These are phyloP conservation scores for Danio jaintianensis DNA, from an alignment of 2,797 vertebrate species.

Conservation along the genomic window DNA sequence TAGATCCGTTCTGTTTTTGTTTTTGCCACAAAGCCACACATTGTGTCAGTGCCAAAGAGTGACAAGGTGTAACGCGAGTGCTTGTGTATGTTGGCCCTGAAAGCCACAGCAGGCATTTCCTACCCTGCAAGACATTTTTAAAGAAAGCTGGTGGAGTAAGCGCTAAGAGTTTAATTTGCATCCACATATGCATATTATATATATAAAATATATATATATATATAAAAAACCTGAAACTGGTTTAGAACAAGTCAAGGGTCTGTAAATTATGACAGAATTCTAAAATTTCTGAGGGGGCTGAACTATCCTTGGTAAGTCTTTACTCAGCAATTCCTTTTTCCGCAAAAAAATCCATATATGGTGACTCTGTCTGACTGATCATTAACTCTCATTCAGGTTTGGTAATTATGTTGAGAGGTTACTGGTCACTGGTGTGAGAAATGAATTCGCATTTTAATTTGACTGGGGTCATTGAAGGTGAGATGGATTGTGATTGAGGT, in stretches of 20 bases:
- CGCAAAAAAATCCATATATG: background rate
- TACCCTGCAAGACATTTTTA: conserved; percentile 12
- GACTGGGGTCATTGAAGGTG: conserved; percentile 25
- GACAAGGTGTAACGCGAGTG: conserved; percentile 79
- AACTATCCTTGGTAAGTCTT: no score
- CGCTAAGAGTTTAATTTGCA: background rate
- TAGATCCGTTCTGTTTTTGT: conserved; percentile 67
- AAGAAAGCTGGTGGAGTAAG: conserved; percentile 1
- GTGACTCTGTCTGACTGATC: background rate
- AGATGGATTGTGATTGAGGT: conserved; percentile 15
- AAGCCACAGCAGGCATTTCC: conserved; percentile 68
- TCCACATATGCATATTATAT: background rate
- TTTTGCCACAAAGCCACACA: conserved; percentile 75
- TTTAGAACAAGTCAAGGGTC: no score
- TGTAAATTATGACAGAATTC: no score
- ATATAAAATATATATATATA: no score
- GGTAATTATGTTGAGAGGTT: conserved; percentile 11
- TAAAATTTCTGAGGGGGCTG: no score
- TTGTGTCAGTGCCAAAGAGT: conserved; percentile 75
- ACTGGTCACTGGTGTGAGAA: conserved; percentile 36
- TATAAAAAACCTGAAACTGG: no score
- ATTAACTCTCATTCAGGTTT: conserved; percentile 26
- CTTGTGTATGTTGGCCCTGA: conserved; percentile 72
- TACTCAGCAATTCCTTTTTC: background rate
- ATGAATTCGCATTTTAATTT: conserved; percentile 34